Evolutionary conservation across 2,113 vertebrate genomes (phyloP).

Genomic region (Chloroceryle aenea): DNA sequence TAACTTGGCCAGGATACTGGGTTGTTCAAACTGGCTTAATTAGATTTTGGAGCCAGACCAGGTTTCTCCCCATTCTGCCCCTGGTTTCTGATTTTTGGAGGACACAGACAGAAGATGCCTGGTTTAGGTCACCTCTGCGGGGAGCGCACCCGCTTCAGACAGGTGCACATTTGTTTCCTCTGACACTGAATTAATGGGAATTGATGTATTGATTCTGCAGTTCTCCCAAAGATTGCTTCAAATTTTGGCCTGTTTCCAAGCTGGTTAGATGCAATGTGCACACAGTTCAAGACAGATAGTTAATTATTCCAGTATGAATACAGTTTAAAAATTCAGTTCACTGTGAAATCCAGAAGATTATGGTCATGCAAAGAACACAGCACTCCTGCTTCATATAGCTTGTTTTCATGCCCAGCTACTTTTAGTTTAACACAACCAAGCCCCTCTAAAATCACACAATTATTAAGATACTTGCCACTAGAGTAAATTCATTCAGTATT

Average conservation of each 20-base stretch:
- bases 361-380: neutral
- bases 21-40: neutral
- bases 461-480: neutral
- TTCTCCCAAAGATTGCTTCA: slow-evolving; percentile 15
- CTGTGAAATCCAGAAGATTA: neutral
- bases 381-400: neutral
- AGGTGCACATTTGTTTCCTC: slow-evolving; percentile 41
- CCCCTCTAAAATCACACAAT: neutral
- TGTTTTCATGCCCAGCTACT: neutral
- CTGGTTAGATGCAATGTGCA: neutral
- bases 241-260: slow-evolving; percentile 11
- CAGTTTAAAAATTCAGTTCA: neutral
- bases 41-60: neutral
- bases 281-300: neutral
- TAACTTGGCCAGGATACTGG: neutral
- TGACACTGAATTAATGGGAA: slow-evolving; percentile 23
- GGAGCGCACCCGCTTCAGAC: neutral
- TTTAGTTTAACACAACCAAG: neutral
- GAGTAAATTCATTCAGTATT: neutral
- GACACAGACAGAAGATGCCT: neutral
- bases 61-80: neutral
- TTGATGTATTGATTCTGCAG: slow-evolving; percentile 9
- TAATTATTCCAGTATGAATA: neutral
- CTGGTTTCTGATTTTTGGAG: neutral
- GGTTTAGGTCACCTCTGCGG: neutral